Evolutionary conservation across 2,113 vertebrate genomes (phyloP), one percentile per base, ranked within the genome.

Genomic region (Desmodus rotundus): DNA sequence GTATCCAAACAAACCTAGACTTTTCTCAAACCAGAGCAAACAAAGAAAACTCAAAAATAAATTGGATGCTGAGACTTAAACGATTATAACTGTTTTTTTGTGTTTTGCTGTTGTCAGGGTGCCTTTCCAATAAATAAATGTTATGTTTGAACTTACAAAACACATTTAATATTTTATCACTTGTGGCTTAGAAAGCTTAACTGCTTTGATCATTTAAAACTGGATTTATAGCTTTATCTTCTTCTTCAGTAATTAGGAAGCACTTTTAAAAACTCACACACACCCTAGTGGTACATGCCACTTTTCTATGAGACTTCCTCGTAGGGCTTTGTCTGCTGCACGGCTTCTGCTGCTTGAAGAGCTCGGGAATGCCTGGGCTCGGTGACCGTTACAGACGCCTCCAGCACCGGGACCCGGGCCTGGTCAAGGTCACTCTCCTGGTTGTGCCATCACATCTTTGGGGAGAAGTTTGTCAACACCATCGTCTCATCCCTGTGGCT

Each of bases 21-120:
- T 86, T 77, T 83, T 17, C 38, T 52, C 82, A 95, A 84, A 94
- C 13, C 24, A 20, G 50, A 85, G 47, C 12, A 86, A 92, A 24
- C 68, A 92, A 95, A 94, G 43, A 78, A 94, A 91, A 86, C 63
- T 61, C 43, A 92, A 58, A 65, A 83, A 80, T 73, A 89, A 73
- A 54, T 65, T 77, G 38, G 31, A 88, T 68, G 20, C 47, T 28
- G 68, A 96, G 61, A 86, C 24, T 56, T 74, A 85, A 85, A 50
- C 38, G 47, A 74, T 83, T 81, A 52, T 26, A 84, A 77, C 19
- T 61, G 63, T n/a, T 17, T 33, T 81, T 95, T 76, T 81, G 54
- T 83, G 43, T 73, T 91, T 95, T 91, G 54, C 13, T 52, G 19
- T 38, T 72, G 82, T 67, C 67, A 78, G 54, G 26, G 47, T 68